Conservation (phyloP, 2,113 vertebrate genomes). For the Illadopsis cleaveri region DNA sequence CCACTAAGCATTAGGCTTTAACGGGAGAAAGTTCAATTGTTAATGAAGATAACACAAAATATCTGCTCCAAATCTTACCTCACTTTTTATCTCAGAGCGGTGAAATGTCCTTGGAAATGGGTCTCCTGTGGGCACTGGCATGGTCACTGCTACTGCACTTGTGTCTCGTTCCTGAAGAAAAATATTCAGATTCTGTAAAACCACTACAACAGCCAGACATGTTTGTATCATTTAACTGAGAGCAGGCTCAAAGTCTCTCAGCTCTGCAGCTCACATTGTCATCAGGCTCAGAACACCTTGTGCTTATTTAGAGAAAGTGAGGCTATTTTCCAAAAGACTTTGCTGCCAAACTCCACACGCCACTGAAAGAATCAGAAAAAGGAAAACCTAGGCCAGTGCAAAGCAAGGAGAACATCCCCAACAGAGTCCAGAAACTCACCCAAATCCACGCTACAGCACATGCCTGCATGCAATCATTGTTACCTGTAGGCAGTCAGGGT, state of each 20-base stretch:
- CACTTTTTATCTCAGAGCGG: constrained; percentile 79
- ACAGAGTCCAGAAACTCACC: not conserved
- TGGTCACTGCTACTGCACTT: constrained; percentile 77
- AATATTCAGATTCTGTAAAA: not conserved
- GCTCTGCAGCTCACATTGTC: not conserved
- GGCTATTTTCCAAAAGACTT: not conserved
- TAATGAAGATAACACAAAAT: not conserved
- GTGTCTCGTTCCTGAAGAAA: constrained; percentile 88
- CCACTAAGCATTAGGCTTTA: not conserved
- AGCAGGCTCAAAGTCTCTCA: not conserved
- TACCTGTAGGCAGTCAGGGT: not conserved
- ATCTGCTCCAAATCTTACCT: constrained; percentile 70
- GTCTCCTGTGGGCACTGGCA: constrained; percentile 80
- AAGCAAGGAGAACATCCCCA: not conserved
- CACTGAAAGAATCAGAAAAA: not conserved
- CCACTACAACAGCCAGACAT: not conserved
- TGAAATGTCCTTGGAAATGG: constrained; percentile 90
- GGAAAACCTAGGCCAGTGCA: not conserved
- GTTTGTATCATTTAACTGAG: not conserved
- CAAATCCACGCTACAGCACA: not conserved
- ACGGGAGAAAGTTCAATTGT: not conserved
- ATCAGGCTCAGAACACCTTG: not conserved
- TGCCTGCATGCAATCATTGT: not conserved
- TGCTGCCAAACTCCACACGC: not conserved
- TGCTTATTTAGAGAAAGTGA: not conserved